Evolutionary conservation across 2,113 vertebrate genomes (phyloP), one percentile per base, ranked within the genome.

Genomic region (Microcebus murinus): DNA sequence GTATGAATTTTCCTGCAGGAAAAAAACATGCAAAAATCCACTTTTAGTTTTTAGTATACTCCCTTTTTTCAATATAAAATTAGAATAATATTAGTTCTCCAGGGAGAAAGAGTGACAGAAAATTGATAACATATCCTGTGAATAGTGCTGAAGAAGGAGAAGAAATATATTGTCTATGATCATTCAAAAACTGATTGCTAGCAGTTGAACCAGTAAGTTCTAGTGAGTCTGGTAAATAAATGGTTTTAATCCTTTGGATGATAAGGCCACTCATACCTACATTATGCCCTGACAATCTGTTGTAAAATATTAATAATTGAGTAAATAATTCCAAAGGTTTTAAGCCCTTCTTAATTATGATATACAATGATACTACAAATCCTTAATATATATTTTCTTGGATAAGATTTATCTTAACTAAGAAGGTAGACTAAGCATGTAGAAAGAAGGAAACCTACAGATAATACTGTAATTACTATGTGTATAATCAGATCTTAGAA

Each of bases 1-100:
- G 31, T 91, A 55, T 89, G 81, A 90, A 63, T 57, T 74, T 1
- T 92, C 80, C 68, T 68, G 29, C 23, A 68, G 14, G 39, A 34
- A 17, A 48, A 87, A 97, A 88, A 59, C 10, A 73, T 48, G 9
- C 42, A n/a, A 90, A 86, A 86, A 79, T 94, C 31, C 2, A 83
- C 95, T 89, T 93, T 92, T 83, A 95, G 80, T 90, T 97, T 92
- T 0, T 34, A 36, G 1, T 63, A 3, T 67, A 17, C 9, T 31
- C 83, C n/a, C 81, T 92, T 83, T 84, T 90, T 95, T 94, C n/a
- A 90, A 9, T 65, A 87, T 84, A 84, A 90, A 89, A 92, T 77
- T 13, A 45, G 87, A 92, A 87, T 80, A 87, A 74, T 57, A 45
- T 80, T 59, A 59, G 8, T 42, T 59, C 3, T 87, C 27, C 8